phyloP scores from a whole-genome alignment of 2,113 vertebrate species.

The Petrocephalus microphthalmus region DNA sequence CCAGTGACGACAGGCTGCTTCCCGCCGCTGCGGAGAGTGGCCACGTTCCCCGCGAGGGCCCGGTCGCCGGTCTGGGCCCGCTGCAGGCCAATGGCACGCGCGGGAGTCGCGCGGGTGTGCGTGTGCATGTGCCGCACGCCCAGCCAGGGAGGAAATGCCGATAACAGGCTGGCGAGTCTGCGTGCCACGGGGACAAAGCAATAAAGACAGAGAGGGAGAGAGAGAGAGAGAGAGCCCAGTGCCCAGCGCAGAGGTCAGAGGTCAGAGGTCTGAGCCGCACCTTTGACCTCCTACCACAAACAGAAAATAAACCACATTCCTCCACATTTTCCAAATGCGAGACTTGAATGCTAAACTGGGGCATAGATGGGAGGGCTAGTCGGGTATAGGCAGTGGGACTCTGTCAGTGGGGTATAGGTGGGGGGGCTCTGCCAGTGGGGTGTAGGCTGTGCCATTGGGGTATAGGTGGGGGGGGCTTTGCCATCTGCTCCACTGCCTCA shows the following conservation, averaged over 20 bases:
- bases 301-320: not conserved
- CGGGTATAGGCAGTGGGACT: too few relatives aligned
- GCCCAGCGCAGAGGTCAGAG: not conserved
- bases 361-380: too few relatives aligned
- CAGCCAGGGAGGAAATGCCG: conserved; percentile 28
- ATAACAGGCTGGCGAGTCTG: conserved; percentile 12
- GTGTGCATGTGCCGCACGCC: conserved; percentile 26
- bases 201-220: not conserved
- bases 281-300: not conserved
- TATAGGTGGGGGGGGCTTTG: too few relatives aligned
- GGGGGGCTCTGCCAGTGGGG: too few relatives aligned
- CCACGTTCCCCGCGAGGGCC: conserved; percentile 27
- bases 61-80: not conserved
- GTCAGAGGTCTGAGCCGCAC: not conserved
- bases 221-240: not conserved
- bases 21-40: conserved; percentile 54
- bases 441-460: too few relatives aligned
- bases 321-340: not conserved
- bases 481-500: too few relatives aligned
- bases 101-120: conserved; percentile 17
- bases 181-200: conserved; percentile 21
- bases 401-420: too few relatives aligned
- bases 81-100: conserved; percentile 27
- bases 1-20: conserved; percentile 61
- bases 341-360: not conserved